Base-by-base conservation (phyloP, 2,888 invertebrate species). In the Sepioteuthis lessoniana region DNA sequence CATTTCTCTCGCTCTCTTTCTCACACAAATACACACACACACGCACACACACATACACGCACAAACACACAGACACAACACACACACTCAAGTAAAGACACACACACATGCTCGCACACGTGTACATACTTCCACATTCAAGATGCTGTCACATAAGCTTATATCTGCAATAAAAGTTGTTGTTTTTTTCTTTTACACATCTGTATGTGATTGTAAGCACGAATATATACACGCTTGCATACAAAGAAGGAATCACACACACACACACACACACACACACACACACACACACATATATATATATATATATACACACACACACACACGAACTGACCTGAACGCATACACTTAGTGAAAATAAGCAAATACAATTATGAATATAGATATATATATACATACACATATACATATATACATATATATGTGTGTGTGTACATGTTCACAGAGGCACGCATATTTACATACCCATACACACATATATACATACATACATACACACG, bases 131-230 rank as follows among this genome's bases (percentile, higher is more conserved):
- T 13, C 76, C n/a, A 13, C 35, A 13, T n/a, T 76, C 35, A 76
- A 76, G 13, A 76, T 76, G n/a, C 76, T n/a, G 76, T 76, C 76
- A 76, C 76, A 76, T 76, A 76, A n/a, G n/a, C 76, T 76, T n/a
- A 35, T n/a, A 76, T 76, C 35, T 76, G 76, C 76, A n/a, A 76
- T 76, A n/a, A 76, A 76, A n/a, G 16, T 3, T 16, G 16, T 47
- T 47, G 5, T 47, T 47, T 55, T 55, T 21, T 35, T n/a, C 16
- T 76, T 35, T n/a, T 10, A 35, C 76, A 76, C 76, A 76, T n/a
- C 76, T 76, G 76, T 16, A 76, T 76, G n/a, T 76, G n/a, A 76
- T 76, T 76, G 76, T 76, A 76, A 1, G 76, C n/a, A 76, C 16
- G n/a, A 76, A 76, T n/a, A 19, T 19, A 76, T 19, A 76, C 4